Percentiles rank a stretch among this genome's conserved stretches.
Conservation (phyloP, 2,888 invertebrate species). For the Stomorhina lunata region DNA sequence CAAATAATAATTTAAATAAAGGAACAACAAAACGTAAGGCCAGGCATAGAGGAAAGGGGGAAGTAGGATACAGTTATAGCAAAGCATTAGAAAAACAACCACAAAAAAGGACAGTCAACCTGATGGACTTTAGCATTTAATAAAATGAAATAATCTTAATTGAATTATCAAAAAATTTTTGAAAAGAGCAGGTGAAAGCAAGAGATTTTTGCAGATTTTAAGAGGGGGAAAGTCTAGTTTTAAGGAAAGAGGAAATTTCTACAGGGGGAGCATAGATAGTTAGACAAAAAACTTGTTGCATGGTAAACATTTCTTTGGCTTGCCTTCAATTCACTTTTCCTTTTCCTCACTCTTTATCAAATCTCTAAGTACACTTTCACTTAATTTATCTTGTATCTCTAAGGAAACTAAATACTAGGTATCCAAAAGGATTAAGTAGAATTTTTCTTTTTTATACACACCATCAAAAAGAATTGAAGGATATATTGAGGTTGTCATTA, state of each 20-base stretch:
- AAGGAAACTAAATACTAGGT: neutral
- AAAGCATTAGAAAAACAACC: neutral
- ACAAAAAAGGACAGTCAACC: conserved; percentile 5
- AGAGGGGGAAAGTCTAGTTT: neutral
- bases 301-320: neutral
- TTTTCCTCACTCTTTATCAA: too few species aligned
- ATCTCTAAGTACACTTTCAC: neutral
- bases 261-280: neutral
- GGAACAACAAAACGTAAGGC: neutral
- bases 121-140: neutral
- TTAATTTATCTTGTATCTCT: neutral
- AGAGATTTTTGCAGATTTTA: neutral
- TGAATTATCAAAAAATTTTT: conserved; percentile 55
- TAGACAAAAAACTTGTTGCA: conserved; percentile 10
- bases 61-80: neutral
- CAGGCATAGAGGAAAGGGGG: neutral
- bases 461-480: too few species aligned
- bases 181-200: neutral
- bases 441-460: too few species aligned
- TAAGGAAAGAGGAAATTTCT: neutral
- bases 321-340: neutral
- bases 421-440: too few species aligned
- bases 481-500: too few species aligned
- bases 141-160: conserved; percentile 47
- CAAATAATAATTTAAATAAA: conserved; percentile 43